Base-by-base conservation (phyloP, 2,888 invertebrate species). In the Mechanitis mazaeus region DNA sequence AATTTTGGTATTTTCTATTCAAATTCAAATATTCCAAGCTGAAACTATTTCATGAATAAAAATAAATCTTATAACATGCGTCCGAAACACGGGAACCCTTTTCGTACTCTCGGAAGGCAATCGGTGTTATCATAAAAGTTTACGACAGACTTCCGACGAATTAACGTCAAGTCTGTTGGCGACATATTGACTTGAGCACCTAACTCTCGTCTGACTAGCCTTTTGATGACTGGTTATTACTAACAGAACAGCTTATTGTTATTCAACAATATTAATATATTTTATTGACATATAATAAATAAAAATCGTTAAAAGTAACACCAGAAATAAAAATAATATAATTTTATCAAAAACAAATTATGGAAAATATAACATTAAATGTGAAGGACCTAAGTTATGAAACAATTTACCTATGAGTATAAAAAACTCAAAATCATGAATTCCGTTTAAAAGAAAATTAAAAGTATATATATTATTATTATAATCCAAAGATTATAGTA, bases 51-150 rank as follows among this genome's bases (percentile, higher is more conserved):
- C 33, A 28, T 53, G 46, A 58, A 45, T 56, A 47, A 54, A 45
- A 61, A 56, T 55, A 54, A 58, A 59, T 55, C 54, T 53, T 64
- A 65, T 60, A 60, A 64, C 60, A 50, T 57, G 63, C 56, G 59
- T 61, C 68, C 58, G 59, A 50, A 63, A 68, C 64, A 62, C 35
- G 60, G 67, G 75, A 82, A 87, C 84, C 89, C 86, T 83, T 87
- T 80, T 68, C 67, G 71, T 33, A 68, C 68, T 68, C 77, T 77
- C 85, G 86, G 87, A 87, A 85, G 81, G 83, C 80, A 75, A 78
- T 83, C 74, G 81, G 69, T 72, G 71, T 77, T 85, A 81, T 85
- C 89, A 83, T 90, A 89, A 90, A 90, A 84, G 68, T 88, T 90
- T 85, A 90, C 84, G 87, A 86, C 74, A 74, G 75, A 79, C 81